Base-by-base conservation (phyloP, 2,888 invertebrate species). In the Frankliniella intonsa region DNA sequence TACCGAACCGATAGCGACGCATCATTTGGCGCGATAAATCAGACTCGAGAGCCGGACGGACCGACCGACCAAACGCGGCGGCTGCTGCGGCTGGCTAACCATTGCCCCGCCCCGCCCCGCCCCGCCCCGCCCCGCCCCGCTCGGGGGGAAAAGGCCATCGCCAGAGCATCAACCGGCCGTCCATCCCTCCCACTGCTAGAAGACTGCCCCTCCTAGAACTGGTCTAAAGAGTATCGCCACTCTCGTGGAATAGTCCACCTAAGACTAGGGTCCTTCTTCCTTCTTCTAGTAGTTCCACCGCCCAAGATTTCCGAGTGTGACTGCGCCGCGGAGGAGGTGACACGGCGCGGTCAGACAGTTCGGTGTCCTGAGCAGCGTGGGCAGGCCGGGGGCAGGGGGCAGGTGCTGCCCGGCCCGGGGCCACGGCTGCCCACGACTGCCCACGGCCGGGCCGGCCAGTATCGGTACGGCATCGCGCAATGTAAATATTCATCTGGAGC, bases 21-120 rank as follows among this genome's bases (percentile, higher is more conserved):
- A 76, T 76, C 25, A 76, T 76, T 76, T 76, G 69, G 69, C 25
- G 69, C 69, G 69, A 76, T 76, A 76, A 76, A 76, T 76, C 69
- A 76, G 69, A 25, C 22, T 62, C 62, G n/a, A n/a, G 62, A 55
- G 55, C 55, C 14, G 14, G 51, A 17, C 55, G 5, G 14, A 62
- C 7, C 14, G 62, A 38, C 62, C 62, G 62, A 38, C 38, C 38
- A 38, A 38, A 38, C 38, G 38, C 38, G 38, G 38, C 38, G 38
- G 38, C 38, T 38, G 38, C 38, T 38, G 38, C 38, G 2, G 38
- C 38, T 38, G 38, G 38, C 38, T 38, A 38, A 38, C 38, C 38
- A 38, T 38, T 38, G 38, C 38, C 62, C 62, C 14, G 62, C 62
- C 62, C 62, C 55, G 55, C 55, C 55, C 55, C 55, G 55, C 55